phyloP scores from a whole-genome alignment of 1,140 invertebrate species.

The Lanistes nyassanus region DNA sequence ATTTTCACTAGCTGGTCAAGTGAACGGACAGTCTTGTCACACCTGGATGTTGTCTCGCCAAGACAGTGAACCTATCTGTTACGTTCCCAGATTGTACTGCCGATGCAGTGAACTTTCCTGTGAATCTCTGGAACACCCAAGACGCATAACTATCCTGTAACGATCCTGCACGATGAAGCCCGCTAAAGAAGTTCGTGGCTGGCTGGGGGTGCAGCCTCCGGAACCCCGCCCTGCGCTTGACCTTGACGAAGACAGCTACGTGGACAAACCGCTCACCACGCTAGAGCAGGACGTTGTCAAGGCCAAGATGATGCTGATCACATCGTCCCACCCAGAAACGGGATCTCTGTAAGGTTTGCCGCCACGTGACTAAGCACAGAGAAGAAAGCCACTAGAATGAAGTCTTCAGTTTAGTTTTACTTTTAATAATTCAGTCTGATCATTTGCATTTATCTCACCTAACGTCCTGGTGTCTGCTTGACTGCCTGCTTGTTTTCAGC shows the following conservation, averaged over 20 bases:
- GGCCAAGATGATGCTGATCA: slow-evolving; percentile 38
- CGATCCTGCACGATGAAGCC: neutral
- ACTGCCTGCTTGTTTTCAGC: too few species aligned
- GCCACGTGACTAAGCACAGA: too few species aligned
- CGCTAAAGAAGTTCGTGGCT: slow-evolving; percentile 13
- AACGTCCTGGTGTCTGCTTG: too few species aligned
- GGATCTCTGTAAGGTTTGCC: slow-evolving; percentile 27
- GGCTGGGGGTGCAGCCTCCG: slow-evolving; percentile 20
- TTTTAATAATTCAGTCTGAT: too few species aligned
- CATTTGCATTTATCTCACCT: too few species aligned
- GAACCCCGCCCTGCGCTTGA: slow-evolving; percentile 10
- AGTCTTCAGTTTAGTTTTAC: too few species aligned
- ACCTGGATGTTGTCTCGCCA: neutral
- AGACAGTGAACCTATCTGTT: neutral
- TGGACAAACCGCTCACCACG: slow-evolving; percentile 10
- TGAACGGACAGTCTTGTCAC: neutral
- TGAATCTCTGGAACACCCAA: neutral
- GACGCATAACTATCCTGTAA: too few species aligned
- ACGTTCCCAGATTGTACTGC: neutral
- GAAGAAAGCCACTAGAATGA: too few species aligned
- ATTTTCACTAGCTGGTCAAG: neutral
- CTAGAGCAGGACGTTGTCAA: slow-evolving; percentile 35
- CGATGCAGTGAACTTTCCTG: neutral
- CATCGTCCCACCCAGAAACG: slow-evolving; percentile 9
- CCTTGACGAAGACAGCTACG: slow-evolving; percentile 18